These are phyloP conservation scores for Anaspis maculata DNA, from an alignment of 2,888 invertebrate species.

Conservation along the genomic window DNA sequence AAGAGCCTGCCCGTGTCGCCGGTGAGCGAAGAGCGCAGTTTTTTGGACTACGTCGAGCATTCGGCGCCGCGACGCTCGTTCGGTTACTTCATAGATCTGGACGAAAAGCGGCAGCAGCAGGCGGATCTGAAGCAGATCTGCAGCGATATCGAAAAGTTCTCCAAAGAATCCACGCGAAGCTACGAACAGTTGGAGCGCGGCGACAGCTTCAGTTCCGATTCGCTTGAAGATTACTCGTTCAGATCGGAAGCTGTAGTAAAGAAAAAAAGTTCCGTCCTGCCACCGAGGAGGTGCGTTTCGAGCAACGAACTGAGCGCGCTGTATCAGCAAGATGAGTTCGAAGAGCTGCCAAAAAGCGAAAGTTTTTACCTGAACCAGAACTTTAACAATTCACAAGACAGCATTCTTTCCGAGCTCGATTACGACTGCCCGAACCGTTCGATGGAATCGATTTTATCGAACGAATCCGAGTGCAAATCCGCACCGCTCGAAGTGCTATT, in stretches of 20 bases:
- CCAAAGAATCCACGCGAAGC: slow-evolving; percentile 30
- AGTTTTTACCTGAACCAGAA: slow-evolving; percentile 72
- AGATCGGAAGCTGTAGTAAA: slow-evolving; percentile 21
- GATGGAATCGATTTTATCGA: slow-evolving; percentile 71
- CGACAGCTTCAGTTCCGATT: slow-evolving; percentile 71
- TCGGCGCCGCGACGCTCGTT: slow-evolving; percentile 49
- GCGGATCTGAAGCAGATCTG: slow-evolving; percentile 37
- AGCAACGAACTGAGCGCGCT: slow-evolving; percentile 65
- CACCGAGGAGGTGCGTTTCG: slow-evolving; percentile 62
- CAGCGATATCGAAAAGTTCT: slow-evolving; percentile 39
- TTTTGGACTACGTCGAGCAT: slow-evolving; percentile 34
- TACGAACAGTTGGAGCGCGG: slow-evolving; percentile 37
- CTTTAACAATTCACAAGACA: slow-evolving; percentile 64
- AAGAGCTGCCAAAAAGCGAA: slow-evolving; percentile 53
- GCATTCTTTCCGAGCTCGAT: slow-evolving; percentile 56
- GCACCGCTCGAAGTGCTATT: slow-evolving; percentile 68
- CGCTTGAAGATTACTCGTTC: slow-evolving; percentile 62
- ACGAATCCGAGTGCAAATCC: slow-evolving; percentile 70
- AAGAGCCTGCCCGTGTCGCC: slow-evolving; percentile 78
- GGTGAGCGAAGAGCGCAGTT: slow-evolving; percentile 60
- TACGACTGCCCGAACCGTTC: slow-evolving; percentile 49
- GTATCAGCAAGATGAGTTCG: too few species aligned
- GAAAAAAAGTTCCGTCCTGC: slow-evolving; percentile 20
- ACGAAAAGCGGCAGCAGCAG: slow-evolving; percentile 41
- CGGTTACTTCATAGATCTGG: slow-evolving; percentile 58